Percentiles rank a stretch among this genome's conserved stretches.
Evolutionary conservation across 2,888 invertebrate species (phyloP).

Genomic region (Malacosoma neustria): DNA sequence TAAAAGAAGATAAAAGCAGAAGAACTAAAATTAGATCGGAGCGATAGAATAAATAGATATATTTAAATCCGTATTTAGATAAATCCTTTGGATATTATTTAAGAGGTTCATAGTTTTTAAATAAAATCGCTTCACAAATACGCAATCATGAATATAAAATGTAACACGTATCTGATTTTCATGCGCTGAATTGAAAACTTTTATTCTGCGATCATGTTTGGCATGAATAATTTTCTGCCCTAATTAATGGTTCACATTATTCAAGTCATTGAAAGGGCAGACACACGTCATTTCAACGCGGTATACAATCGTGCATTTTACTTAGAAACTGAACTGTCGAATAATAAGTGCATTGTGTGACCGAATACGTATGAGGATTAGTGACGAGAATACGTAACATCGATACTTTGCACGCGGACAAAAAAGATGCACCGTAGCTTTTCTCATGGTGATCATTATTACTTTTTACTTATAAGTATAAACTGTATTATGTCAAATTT

Average conservation of each 20-base stretch:
- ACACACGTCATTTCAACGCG: slow-evolving; percentile 50
- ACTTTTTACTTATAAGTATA: too few species aligned
- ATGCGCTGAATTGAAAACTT: neutral
- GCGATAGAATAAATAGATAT: too few species aligned
- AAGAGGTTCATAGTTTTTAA: too few species aligned
- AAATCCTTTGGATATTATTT: too few species aligned
- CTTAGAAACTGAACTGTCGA: slow-evolving; percentile 69
- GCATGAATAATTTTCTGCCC: neutral
- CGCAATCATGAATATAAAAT: neutral
- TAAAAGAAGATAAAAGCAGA: too few species aligned
- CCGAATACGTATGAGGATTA: slow-evolving; percentile 66
- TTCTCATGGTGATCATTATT: slow-evolving; percentile 7
- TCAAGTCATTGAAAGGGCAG: slow-evolving; percentile 56
- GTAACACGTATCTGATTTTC: neutral
- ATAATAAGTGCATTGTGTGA: slow-evolving; percentile 72
- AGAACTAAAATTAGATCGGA: too few species aligned
- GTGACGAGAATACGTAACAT: slow-evolving; percentile 66
- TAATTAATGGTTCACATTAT: slow-evolving; percentile 17
- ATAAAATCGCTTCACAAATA: neutral
- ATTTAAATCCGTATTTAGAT: too few species aligned
- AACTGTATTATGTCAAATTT: too few species aligned
- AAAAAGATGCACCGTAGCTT: slow-evolving; percentile 14
- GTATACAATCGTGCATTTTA: slow-evolving; percentile 65
- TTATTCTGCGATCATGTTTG: neutral
- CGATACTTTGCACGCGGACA: slow-evolving; percentile 45